Evolutionary conservation across 2,797 vertebrate genomes (phyloP).

Genomic region (Manis crassicaudata): DNA sequence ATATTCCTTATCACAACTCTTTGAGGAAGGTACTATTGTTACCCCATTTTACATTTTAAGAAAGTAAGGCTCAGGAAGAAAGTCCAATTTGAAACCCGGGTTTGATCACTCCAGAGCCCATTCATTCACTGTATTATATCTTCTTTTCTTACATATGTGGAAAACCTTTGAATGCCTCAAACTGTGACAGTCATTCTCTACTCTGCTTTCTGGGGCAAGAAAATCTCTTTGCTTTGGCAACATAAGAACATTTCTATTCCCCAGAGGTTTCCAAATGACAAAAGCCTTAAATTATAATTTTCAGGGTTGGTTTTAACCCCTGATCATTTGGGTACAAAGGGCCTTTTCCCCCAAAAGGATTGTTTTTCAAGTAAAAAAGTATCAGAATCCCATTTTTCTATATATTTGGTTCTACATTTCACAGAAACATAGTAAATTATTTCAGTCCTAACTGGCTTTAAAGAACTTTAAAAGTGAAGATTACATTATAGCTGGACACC

Average conservation of each 20-base stretch:
- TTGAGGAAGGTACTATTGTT: slow-evolving; percentile 17
- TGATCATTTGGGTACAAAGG: background rate
- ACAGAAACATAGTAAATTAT: background rate
- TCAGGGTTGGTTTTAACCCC: background rate
- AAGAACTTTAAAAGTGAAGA: background rate
- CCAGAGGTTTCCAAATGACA: slow-evolving; percentile 4
- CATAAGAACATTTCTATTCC: slow-evolving; percentile 12
- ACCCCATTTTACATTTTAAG: slow-evolving; percentile 8
- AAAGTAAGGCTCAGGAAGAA: background rate
- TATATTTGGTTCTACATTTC: slow-evolving; percentile 47
- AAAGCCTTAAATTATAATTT: slow-evolving; percentile 6
- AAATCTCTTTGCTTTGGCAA: slow-evolving; percentile 45
- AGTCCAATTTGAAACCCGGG: background rate
- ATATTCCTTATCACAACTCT: background rate
- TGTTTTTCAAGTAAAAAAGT: slow-evolving; percentile 14
- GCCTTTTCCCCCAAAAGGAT: background rate
- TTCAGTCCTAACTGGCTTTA: background rate
- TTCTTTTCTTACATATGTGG: background rate
- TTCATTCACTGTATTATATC: background rate
- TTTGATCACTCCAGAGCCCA: background rate
- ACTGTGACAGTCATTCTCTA: background rate
- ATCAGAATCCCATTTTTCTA: background rate
- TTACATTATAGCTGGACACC: background rate
- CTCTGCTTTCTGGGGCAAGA: background rate
- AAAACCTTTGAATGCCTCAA: background rate